Conservation (phyloP, 2,888 invertebrate genomes). For the Phalera bucephala region DNA sequence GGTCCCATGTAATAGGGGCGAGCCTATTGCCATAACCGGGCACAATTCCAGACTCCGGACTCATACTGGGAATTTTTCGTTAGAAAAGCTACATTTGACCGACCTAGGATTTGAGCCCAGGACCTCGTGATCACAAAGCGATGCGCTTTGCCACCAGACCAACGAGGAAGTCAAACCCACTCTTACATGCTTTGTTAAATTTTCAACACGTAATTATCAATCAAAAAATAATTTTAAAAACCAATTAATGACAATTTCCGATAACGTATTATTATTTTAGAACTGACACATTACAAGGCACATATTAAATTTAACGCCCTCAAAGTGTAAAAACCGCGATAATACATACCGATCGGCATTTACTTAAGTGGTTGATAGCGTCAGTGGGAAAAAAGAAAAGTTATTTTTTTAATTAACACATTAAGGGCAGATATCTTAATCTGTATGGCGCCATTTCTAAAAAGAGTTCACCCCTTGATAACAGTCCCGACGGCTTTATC, state of each 20-base stretch:
- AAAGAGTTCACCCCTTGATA: constrained; percentile 73
- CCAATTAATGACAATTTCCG: constrained; percentile 27
- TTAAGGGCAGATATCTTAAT: constrained; percentile 77
- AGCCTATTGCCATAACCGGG: too few species aligned
- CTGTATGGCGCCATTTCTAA: constrained; percentile 78
- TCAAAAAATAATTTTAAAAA: too few species aligned
- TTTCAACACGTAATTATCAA: too few species aligned
- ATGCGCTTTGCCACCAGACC: too few species aligned
- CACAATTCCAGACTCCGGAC: too few species aligned
- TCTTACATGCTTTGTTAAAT: too few species aligned
- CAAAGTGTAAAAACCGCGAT: constrained; percentile 73
- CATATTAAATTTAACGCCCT: constrained; percentile 62
- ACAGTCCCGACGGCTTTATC: constrained; percentile 69
- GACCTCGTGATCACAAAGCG: too few species aligned
- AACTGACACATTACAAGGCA: constrained; percentile 34
- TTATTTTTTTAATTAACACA: constrained; percentile 80
- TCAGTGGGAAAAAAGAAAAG: constrained; percentile 52
- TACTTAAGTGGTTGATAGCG: constrained; percentile 75
- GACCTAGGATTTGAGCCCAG: too few species aligned
- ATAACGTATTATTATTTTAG: constrained; percentile 27
- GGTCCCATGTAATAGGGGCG: too few species aligned
- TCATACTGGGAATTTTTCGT: too few species aligned
- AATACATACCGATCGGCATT: constrained; percentile 54
- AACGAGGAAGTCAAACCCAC: too few species aligned
- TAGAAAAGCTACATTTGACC: too few species aligned